Evolutionary conservation across 2,888 invertebrate species (phyloP).

Genomic region (Hanleya hanleyi): DNA sequence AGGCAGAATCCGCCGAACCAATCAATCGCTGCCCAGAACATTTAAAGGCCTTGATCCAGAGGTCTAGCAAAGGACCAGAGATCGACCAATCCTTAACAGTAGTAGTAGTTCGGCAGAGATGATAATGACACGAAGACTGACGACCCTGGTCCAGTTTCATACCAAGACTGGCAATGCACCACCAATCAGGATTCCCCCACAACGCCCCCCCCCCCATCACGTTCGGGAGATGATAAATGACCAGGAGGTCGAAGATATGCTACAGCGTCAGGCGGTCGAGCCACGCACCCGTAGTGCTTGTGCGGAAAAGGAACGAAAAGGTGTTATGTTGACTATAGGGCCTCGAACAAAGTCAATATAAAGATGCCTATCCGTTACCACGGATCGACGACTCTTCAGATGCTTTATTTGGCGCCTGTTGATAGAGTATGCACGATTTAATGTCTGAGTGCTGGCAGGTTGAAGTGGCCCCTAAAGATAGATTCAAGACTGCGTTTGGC

Average conservation of each 20-base stretch:
- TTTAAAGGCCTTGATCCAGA: too few relatives aligned
- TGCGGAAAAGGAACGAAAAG: neutral
- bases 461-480: neutral
- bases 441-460: neutral
- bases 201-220: neutral
- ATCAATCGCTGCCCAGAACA: too few relatives aligned
- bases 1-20: too few relatives aligned
- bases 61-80: too few relatives aligned
- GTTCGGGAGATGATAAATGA: neutral
- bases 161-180: neutral
- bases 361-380: neutral
- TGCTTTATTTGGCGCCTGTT: neutral
- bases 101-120: neutral
- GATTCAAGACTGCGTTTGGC: neutral
- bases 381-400: neutral
- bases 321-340: neutral
- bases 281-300: neutral
- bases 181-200: neutral
- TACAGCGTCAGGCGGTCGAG: neutral
- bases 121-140: neutral
- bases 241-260: neutral
- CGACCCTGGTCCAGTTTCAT: neutral
- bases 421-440: neutral
- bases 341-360: neutral
- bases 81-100: too few relatives aligned